Evolutionary conservation across 2,113 vertebrate genomes (phyloP).

Genomic region (Salvelinus sp.): DNA sequence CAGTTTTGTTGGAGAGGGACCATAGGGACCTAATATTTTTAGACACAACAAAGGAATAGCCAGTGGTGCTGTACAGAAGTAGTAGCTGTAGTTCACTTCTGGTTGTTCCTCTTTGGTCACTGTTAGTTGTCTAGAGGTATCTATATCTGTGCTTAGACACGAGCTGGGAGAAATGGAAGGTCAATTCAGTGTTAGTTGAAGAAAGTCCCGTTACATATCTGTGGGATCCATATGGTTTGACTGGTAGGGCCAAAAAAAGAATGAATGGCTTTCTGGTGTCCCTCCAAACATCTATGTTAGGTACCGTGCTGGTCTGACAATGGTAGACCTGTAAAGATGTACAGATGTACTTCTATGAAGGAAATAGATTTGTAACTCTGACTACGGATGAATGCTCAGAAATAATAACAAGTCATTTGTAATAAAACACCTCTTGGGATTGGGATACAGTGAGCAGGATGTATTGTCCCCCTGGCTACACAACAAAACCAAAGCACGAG

Average conservation of each 20-base stretch:
- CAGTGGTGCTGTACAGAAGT: conserved; percentile 55
- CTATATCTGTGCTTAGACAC: conserved; percentile 35
- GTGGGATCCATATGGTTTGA: not conserved
- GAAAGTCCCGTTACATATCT: not conserved
- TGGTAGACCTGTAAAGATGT: conserved; percentile 29
- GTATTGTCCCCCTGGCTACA: no score
- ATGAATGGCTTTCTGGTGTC: conserved; percentile 14
- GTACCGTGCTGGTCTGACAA: conserved; percentile 9
- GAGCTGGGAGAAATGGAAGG: conserved; percentile 44
- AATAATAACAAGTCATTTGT: no score
- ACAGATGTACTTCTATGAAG: no score
- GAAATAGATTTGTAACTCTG: no score
- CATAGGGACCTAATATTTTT: conserved; percentile 65
- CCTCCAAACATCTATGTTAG: conserved; percentile 8
- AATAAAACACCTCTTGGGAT: no score
- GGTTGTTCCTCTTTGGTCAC: conserved; percentile 48
- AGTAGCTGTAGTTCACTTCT: conserved; percentile 50
- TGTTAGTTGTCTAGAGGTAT: conserved; percentile 20
- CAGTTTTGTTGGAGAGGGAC: conserved; percentile 44
- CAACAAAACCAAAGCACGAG: no score
- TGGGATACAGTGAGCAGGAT: no score
- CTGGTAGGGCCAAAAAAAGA: conserved; percentile 21
- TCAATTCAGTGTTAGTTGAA: conserved; percentile 7
- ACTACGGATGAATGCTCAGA: no score
- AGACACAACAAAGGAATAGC: conserved; percentile 71